phyloP scores from a whole-genome alignment of 2,797 vertebrate species.

The Rachycentron canadum region DNA sequence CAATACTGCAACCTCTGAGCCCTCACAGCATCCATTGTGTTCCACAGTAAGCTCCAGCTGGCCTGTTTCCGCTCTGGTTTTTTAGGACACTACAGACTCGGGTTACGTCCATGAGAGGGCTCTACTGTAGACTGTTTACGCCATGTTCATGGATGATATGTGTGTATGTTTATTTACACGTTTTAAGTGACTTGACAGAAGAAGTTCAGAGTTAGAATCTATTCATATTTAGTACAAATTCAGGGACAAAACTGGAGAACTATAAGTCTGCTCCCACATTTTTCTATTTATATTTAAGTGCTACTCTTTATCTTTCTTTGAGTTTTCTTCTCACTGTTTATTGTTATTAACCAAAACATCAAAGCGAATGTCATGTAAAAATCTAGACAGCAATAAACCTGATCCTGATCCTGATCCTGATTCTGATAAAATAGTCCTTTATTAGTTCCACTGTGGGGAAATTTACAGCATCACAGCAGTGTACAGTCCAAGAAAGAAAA shows the following conservation, averaged over 20 bases:
- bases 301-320: no score
- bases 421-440: no score
- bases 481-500: no score
- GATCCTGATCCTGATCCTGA: no score
- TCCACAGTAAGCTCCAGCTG: conserved; percentile 71
- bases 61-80: conserved; percentile 71
- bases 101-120: conserved; percentile 10
- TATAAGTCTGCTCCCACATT: no score
- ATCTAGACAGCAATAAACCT: no score
- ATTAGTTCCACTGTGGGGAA: no score
- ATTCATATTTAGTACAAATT: no score
- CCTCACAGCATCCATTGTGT: conserved; percentile 49
- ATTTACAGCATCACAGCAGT: no score
- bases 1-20: conserved; percentile 69
- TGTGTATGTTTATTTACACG: not conserved
- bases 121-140: conserved; percentile 13
- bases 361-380: not conserved
- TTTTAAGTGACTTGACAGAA: not conserved
- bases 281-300: no score
- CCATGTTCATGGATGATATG: conserved; percentile 18
- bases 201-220: not conserved
- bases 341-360: not conserved
- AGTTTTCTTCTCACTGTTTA: not conserved
- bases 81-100: conserved; percentile 55
- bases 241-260: no score